phyloP scores from a whole-genome alignment of 2,113 vertebrate genomes.

The Oxyruncus cristatus region DNA sequence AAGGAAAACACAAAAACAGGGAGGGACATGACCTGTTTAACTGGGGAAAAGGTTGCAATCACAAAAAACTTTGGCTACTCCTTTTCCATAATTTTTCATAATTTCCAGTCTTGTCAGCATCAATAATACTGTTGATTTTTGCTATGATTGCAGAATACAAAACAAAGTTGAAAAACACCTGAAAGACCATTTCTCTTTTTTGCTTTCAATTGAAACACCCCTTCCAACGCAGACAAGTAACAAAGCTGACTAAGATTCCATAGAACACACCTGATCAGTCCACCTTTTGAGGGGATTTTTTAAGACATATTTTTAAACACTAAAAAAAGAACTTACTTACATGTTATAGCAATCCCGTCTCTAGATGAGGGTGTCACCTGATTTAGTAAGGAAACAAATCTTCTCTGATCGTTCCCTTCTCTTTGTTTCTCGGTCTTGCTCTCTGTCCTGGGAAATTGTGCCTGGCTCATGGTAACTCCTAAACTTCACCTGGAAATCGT shows the following conservation, averaged over 20 bases:
- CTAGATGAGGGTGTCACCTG: background rate
- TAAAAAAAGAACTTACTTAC: background rate
- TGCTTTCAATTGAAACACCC: background rate
- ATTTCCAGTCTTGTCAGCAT: background rate
- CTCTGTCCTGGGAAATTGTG: background rate
- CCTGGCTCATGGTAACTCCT: background rate
- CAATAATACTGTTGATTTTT: background rate
- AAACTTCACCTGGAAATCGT: background rate
- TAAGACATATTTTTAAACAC: background rate
- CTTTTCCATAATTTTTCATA: background rate
- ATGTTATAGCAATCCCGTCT: background rate
- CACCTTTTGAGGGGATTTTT: background rate
- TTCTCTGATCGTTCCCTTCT: background rate
- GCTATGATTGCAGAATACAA: background rate
- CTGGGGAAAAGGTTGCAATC: background rate
- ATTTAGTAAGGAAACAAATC: background rate
- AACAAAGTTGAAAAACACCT: background rate
- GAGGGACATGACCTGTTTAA: background rate
- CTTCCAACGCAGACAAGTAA: background rate
- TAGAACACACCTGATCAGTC: background rate
- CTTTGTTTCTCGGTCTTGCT: background rate
- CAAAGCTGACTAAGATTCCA: background rate
- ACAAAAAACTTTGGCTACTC: background rate
- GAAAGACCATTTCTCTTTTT: background rate
- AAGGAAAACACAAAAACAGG: background rate